Base-by-base conservation (phyloP, 2,888 invertebrate species). In the Platyscelio sp. region DNA sequence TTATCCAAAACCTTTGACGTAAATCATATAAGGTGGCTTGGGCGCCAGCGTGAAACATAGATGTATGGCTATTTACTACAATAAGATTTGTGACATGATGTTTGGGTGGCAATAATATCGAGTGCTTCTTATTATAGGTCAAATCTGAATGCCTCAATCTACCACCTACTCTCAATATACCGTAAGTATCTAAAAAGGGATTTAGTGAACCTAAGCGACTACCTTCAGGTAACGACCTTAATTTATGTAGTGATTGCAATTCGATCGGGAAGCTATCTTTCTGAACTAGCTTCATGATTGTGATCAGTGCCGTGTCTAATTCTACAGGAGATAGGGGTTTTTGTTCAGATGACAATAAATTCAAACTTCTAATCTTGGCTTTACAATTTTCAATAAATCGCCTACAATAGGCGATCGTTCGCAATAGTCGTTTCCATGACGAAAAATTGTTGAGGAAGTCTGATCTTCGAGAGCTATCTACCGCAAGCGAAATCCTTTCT, bases 101-200 rank as follows among this genome's bases (percentile, higher is more conserved):
- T 33, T 33, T 33, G 33, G 9, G 33, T 33, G 33, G 5, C 33
- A 33, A 13, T n/a, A 81, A 9, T 33, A 33, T 33, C 5, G 33
- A 9, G 33, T 33, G 33, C 9, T 33, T 33, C 33, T 33, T 33
- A 54, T 54, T 15, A 26, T 26, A 54, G 5, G 26, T 54, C 26
- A 15, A 33, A 9, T 33, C 33, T 33, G 9, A 33, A 9, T 88
- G 72, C 51, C 84, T 67, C 29, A 91, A 58, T 46, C 91, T 81
- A 6, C 90, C 90, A 6, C 90, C 90, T 7, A 91, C 90, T 6
- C 90, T 83, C 6, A 90, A 27, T 22, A 90, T 63, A 1, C 86
- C 87, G 2, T 75, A 3, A 38, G 77, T 29, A 24, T 87, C 87
- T 1, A 88, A 18, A 20, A 87, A 87, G 0, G 88, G 89, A 76